These are phyloP conservation scores for Erythrocercus mccallii DNA, from an alignment of 2,113 vertebrate species.

Conservation along the genomic window DNA sequence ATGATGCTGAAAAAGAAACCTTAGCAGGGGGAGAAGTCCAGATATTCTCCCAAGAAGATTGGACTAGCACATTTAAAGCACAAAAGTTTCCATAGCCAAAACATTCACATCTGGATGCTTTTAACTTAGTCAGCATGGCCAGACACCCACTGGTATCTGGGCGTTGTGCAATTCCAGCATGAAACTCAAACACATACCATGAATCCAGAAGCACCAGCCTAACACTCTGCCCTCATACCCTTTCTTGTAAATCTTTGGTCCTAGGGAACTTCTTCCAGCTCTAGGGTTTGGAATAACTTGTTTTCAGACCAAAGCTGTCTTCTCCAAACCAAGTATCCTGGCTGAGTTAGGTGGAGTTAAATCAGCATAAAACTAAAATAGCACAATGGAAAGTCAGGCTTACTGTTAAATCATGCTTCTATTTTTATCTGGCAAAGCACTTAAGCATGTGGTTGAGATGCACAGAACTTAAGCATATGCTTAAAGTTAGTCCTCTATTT, in stretches of 20 bases:
- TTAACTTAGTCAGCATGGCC: slow-evolving; percentile 40
- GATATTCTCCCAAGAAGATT: background rate
- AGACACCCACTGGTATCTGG: slow-evolving; percentile 46
- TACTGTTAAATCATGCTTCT: slow-evolving; percentile 55
- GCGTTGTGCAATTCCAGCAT: slow-evolving; percentile 30
- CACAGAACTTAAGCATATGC: slow-evolving; percentile 6
- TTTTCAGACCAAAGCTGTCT: background rate
- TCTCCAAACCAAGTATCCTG: slow-evolving; percentile 41
- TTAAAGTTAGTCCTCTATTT: slow-evolving; percentile 26
- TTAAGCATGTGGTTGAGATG: slow-evolving; percentile 22
- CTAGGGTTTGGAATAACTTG: slow-evolving; percentile 21
- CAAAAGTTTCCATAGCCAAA: slow-evolving; percentile 48
- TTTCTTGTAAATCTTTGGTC: slow-evolving; percentile 14
- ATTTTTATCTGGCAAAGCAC: slow-evolving; percentile 48
- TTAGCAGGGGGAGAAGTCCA: background rate
- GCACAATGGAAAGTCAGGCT: slow-evolving; percentile 51
- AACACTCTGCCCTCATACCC: slow-evolving; percentile 18
- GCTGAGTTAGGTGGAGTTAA: slow-evolving; percentile 33
- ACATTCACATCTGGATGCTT: slow-evolving; percentile 55
- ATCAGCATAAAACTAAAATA: slow-evolving; percentile 56
- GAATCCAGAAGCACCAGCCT: slow-evolving; percentile 25
- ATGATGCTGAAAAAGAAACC: background rate
- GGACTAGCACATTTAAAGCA: slow-evolving; percentile 8
- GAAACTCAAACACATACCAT: slow-evolving; percentile 27
- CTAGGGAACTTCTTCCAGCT: slow-evolving; percentile 32